These are phyloP conservation scores for Sula dactylatra DNA, from an alignment of 2,113 vertebrate genomes.

Conservation along the genomic window DNA sequence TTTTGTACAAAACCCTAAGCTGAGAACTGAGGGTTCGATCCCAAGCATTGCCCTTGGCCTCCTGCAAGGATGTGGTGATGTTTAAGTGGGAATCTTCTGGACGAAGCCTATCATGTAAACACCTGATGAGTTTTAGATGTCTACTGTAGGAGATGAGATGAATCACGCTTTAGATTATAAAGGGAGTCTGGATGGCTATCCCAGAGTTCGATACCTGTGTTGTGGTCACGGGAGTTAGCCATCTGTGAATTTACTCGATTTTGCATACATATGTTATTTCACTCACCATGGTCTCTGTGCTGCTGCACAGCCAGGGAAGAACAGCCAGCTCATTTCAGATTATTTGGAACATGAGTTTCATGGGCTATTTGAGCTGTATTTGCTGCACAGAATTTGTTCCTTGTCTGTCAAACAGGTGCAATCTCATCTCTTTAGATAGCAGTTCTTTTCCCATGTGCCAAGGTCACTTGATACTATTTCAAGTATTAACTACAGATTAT, in stretches of 20 bases:
- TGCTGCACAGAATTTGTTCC: not conserved
- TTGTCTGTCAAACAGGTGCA: not conserved
- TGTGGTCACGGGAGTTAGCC: not conserved
- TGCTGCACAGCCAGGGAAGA: not conserved
- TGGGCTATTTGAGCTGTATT: not conserved
- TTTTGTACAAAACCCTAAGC: not conserved
- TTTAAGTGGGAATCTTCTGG: not conserved
- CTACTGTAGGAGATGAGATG: not conserved
- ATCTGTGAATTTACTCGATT: not conserved
- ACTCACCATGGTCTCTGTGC: not conserved
- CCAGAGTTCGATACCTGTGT: not conserved
- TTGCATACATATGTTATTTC: slow-evolving; percentile 45
- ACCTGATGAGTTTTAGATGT: not conserved
- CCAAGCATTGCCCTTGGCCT: not conserved
- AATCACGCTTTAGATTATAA: not conserved
- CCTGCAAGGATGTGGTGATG: not conserved
- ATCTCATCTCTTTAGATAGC: not conserved
- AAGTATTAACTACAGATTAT: not conserved
- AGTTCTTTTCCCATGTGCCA: not conserved
- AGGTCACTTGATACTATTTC: not conserved
- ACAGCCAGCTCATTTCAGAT: not conserved
- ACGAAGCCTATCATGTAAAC: not conserved
- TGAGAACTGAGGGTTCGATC: not conserved
- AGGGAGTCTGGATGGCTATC: not conserved
- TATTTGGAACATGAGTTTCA: slow-evolving; percentile 32